Evolutionary conservation across 2,113 vertebrate genomes (phyloP).

Genomic region (Equus przewalskii): DNA sequence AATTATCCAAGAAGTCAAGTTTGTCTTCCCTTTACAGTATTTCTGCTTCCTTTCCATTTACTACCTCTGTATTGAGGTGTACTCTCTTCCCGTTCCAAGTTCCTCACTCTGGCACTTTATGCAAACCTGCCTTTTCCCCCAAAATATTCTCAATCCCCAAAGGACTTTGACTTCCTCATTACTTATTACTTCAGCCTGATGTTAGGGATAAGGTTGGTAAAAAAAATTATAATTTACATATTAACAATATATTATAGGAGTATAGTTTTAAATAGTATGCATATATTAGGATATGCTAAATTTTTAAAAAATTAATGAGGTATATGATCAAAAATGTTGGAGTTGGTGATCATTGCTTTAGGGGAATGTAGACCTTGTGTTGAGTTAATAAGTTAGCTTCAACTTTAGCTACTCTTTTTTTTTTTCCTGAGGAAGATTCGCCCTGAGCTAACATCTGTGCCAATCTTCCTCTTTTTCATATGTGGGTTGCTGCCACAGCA

Average conservation of each 20-base stretch:
- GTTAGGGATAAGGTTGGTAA: neutral
- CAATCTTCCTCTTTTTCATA: too few relatives aligned
- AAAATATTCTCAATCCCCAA: neutral
- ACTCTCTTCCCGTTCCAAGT: neutral
- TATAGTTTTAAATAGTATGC: neutral
- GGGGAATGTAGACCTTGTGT: neutral
- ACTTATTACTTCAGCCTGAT: neutral
- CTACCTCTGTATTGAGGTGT: neutral
- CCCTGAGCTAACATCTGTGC: too few relatives aligned
- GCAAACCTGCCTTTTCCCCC: neutral
- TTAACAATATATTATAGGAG: neutral
- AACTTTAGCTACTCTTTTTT: neutral
- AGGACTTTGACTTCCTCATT: neutral
- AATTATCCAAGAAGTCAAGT: neutral
- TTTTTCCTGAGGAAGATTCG: too few relatives aligned
- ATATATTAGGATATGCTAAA: neutral
- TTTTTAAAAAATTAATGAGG: neutral
- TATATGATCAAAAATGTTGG: neutral
- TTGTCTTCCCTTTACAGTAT: constrained; percentile 6
- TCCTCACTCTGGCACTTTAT: neutral
- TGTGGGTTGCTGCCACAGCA: too few relatives aligned
- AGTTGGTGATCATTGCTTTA: neutral
- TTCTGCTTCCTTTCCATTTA: constrained; percentile 27
- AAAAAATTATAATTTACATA: neutral
- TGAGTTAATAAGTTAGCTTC: neutral